Base-by-base conservation (phyloP, 2,888 invertebrate species). In the Apamea sordens region DNA sequence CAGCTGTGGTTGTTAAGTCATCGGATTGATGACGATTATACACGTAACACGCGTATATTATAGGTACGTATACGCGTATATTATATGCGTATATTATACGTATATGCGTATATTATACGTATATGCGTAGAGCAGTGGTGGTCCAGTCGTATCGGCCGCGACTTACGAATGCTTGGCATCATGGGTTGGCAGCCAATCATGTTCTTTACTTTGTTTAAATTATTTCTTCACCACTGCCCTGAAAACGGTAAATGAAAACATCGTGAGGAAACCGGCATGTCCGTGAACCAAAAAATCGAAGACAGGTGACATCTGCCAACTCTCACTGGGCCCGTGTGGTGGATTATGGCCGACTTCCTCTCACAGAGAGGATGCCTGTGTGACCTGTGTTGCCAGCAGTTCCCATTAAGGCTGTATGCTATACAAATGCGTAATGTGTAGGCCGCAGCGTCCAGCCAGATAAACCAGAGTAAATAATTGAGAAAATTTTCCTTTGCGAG, bases 1-100 rank as follows among this genome's bases (percentile, higher is more conserved):
- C 71, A 61, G 63, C 75, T 77, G 61, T 50, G 65, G 11, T 61
- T 53, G 64, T 76, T 78, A 76, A 44, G 61, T 84, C 81, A 77
- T 75, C 41, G 28, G 10, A 41, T 64, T 59, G 47, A 72, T 79
- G 79, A 79, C 41, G 68, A 50, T 72, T 68, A 65, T 13, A 63
- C n/a, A 73, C n/a, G n/a, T n/a, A n/a, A n/a, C 44, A 56, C 11
- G 56, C 56, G 56, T 56, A 56, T 50, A 50, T 50, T 41, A 41
- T 41, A 53, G n/a, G n/a, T n/a, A n/a, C n/a, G n/a, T n/a, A n/a
- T 44, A 56, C 11, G 56, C 56, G 56, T 56, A 56, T 50, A 50
- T 50, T 41, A 41, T 41, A 53, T 21, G 21, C 53, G 21, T 53
- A 21, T 50, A 50, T 21, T 50, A 50, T 50, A 50, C 50, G 18